Base-by-base conservation (phyloP, 2,797 vertebrate genomes). In the Pipistrellus pipistrellus region DNA sequence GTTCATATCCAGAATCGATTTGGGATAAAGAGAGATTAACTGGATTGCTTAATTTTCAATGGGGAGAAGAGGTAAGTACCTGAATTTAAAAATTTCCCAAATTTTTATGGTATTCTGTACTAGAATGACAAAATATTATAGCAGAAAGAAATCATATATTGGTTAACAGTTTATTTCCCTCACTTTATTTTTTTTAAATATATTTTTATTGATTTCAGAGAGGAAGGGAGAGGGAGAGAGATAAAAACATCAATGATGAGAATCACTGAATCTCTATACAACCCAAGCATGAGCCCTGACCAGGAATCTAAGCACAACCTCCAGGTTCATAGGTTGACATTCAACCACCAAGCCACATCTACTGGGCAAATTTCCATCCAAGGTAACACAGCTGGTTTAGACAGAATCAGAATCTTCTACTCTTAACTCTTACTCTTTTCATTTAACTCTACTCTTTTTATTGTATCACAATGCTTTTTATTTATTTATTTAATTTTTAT, bases 41-140 rank as follows among this genome's bases (percentile, higher is more conserved):
- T 3, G 69, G 23, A 69, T 1, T 71, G 41, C 8, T 93, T 95
- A 66, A 82, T 84, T 93, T 76, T 51, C 38, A 84, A 95, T 21
- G 15, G 7, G 6, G 38, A 21, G 30, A 46, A 55, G 18, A 62
- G 66, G n/a, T 32, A 68, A 87, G 71, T 85, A 81, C n/a, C 30
- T 90, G 17, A 89, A 94, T 4, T 90, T 21, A 93, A 88, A 77
- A 32, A 12, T 71, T 90, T 75, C 20, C 48, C 51, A 72, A 95
- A 82, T 20, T 64, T 53, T 77, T 69, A 94, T 4, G 23, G 25
- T 17, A 55, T 78, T 69, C 21, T 78, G 7, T 71, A 75, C 44
- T 93, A 66, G 41, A 83, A 88, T 83, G 46, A 78, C 73, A 92
- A n/a, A 85, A 23, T 69, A 53, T 13, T 66, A 57, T 3, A 89